Base-by-base conservation (phyloP, 2,113 vertebrate genomes). In the Thomomys bottae region DNA sequence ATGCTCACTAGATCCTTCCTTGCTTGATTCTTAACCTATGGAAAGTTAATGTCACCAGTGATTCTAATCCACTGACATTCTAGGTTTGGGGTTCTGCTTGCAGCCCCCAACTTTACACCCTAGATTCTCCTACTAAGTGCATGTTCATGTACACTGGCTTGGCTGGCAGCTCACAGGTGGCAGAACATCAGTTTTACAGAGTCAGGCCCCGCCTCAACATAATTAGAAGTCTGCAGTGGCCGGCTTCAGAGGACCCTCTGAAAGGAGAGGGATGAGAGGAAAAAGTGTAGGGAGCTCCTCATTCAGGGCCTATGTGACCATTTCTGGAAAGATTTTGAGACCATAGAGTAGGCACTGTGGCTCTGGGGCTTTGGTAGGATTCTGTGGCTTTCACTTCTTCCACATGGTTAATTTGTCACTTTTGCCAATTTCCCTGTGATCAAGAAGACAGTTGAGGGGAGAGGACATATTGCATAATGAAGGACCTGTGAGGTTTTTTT, bases 271-370 rank as follows among this genome's bases (percentile, higher is more conserved):
- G 49, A 17, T 54, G 49, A 54, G 49, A 54, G 4, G 49, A 15
- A 54, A 24, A 78, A 93, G 45, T 88, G 88, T 78, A 73, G 66
- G 26, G 64, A 20, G 15, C 23, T 54, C 49, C 30, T 93, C 75
- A 45, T n/a, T 82, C 61, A 75, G 42, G 66, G n/a, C n/a, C 42
- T 54, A 90, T 34, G 8, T 68, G 45, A 68, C 59, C n/a, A 28
- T 85, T 85, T 90, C 36, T 93, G 42, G 14, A 84, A 71, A 78
- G 23, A 89, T 45, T 81, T 64, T 70, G 36, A 89, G 76, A 67
- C 34, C 20, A n/a, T 17, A 36, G 54, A 18, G 61, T 86, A 70
- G 49, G 40, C 11, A 45, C 34, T 18, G 1, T 76, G 68, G 36
- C 40, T 89, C 40, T 36, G 30, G 10, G 42, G n/a, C 83, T 54